These are phyloP conservation scores for Anolis apletophallus DNA, from an alignment of 2,797 vertebrate genomes.

Conservation along the genomic window DNA sequence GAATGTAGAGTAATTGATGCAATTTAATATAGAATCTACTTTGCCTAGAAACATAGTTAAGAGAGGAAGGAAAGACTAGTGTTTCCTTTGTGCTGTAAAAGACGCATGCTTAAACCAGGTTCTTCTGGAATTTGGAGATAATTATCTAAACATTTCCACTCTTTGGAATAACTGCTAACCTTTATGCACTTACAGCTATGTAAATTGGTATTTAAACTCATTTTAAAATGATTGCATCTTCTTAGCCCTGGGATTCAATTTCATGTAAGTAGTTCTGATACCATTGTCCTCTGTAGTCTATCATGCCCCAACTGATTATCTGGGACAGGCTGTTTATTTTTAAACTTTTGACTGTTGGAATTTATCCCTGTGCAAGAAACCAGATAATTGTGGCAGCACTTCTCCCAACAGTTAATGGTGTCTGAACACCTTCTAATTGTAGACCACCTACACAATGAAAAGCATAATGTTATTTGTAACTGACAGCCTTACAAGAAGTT, in stretches of 20 bases:
- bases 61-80: constrained; percentile 45
- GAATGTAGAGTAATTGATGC: constrained; percentile 54
- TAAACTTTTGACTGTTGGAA: neutral
- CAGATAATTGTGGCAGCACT: neutral
- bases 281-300: neutral
- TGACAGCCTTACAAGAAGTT: neutral
- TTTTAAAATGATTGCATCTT: constrained; percentile 23
- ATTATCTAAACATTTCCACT: constrained; percentile 63
- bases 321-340: constrained; percentile 7
- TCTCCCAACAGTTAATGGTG: neutral
- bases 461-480: constrained; percentile 6
- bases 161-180: constrained; percentile 66
- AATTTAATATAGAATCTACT: constrained; percentile 40
- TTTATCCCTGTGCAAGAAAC: constrained; percentile 5
- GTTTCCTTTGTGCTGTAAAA: constrained; percentile 20
- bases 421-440: constrained; percentile 24
- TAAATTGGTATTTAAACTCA: constrained; percentile 44
- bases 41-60: constrained; percentile 50
- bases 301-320: constrained; percentile 21
- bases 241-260: constrained; percentile 46
- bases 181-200: constrained; percentile 58
- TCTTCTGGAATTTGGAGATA: constrained; percentile 55
- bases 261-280: constrained; percentile 25
- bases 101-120: constrained; percentile 47
- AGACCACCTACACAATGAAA: neutral